phyloP scores from a whole-genome alignment of 2,888 invertebrate species.

The Pardosa pseudoannulata region DNA sequence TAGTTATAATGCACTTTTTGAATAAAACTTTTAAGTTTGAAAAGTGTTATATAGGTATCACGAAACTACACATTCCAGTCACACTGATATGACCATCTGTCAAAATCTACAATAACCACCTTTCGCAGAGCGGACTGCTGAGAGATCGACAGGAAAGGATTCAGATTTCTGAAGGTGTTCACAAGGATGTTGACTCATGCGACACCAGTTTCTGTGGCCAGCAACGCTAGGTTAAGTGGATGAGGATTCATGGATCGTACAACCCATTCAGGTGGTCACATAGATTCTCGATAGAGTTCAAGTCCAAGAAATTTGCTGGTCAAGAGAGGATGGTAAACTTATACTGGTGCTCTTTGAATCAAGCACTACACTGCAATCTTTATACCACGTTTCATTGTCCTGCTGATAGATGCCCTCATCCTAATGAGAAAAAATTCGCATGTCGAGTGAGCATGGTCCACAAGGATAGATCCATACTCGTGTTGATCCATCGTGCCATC shows the following conservation, averaged over 20 bases:
- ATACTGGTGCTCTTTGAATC: not conserved
- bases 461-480: slow-evolving; percentile 8
- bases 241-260: slow-evolving; percentile 20
- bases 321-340: not conserved
- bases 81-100: too few relatives aligned
- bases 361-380: not conserved
- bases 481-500: slow-evolving; percentile 14
- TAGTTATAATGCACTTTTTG: too few relatives aligned
- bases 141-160: slow-evolving; percentile 10
- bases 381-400: not conserved
- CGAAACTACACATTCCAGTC: too few relatives aligned
- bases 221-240: slow-evolving; percentile 10
- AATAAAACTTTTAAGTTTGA: too few relatives aligned
- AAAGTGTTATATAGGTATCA: too few relatives aligned
- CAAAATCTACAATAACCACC: slow-evolving; percentile 18
- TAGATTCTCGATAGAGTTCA: slow-evolving; percentile 17
- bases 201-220: not conserved
- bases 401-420: slow-evolving; percentile 22
- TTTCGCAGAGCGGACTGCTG: slow-evolving; percentile 12
- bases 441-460: slow-evolving; percentile 18
- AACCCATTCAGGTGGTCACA: slow-evolving; percentile 26
- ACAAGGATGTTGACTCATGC: not conserved
- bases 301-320: slow-evolving; percentile 7
- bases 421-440: too few relatives aligned
- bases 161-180: slow-evolving; percentile 13